Evolutionary conservation across 2,888 invertebrate species (phyloP), one percentile per base, ranked within the genome.

Genomic region (Caenorhabditis sp.): DNA sequence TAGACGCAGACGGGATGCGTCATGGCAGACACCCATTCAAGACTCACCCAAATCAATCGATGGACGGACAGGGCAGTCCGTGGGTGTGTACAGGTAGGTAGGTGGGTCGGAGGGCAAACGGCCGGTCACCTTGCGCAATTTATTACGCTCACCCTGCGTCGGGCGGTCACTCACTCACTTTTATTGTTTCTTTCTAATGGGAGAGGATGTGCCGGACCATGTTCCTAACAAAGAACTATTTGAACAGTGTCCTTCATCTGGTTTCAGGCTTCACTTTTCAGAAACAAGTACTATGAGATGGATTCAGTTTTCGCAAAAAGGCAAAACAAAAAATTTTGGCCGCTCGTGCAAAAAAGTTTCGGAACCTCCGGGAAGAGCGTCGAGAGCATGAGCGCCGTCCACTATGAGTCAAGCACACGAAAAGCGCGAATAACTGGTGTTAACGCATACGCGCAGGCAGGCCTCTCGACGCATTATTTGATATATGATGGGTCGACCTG

Each of bases 341-440:
- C n/a, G n/a, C n/a, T n/a, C n/a, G n/a, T n/a, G 15, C 8, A 37
- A 41, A 41, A 62, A 41, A 8, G 20, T 5, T n/a, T n/a, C n/a
- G 20, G 30, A 27, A 43, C 15, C 46, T 59, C 46, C n/a, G 45
- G 59, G 52, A 53, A 30, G 26, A 30, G 35, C 9, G 35, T 15
- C 17, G 41, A 27, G 27, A 56, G 27, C 32, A 22, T 4, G 68
- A 59, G 70, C 61, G 48, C 37, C 52, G 46, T 50, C 17, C 22
- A 41, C 43, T 24, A 59, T 70, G 70, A 70, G 70, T 70, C 61
- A 71, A 61, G 70, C 58, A 50, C n/a, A n/a, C 41, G 61, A 73
- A 73, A 73, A 59, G 73, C 56, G 73, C 73, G 63, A 73, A 56
- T 50, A 73, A 73, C 63, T 73, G 73, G 73, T 73, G 73, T 63